These are phyloP conservation scores for Panurus biarmicus DNA, from an alignment of 2,113 vertebrate species.

Conservation along the genomic window DNA sequence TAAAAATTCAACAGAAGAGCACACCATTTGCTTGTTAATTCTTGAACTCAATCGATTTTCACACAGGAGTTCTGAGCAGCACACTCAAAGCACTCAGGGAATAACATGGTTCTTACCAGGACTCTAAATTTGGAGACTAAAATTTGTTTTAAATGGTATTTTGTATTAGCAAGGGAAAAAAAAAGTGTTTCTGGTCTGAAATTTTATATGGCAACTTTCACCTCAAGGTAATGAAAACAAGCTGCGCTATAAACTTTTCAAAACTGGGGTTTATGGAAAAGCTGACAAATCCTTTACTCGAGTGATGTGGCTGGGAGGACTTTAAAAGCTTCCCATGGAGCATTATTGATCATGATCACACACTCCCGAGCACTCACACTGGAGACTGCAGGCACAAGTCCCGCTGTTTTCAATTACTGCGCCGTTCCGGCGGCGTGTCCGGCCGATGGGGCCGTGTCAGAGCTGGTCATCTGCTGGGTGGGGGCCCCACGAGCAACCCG, in stretches of 20 bases:
- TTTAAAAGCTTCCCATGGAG: slow-evolving; percentile 10
- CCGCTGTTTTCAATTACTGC: slow-evolving; percentile 80
- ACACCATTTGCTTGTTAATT: background rate
- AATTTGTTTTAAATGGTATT: slow-evolving; percentile 20
- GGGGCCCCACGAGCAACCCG: background rate
- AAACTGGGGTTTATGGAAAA: slow-evolving; percentile 41
- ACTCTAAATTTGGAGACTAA: background rate
- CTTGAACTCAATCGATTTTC: background rate
- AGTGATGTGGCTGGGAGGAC: background rate
- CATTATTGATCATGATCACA: background rate
- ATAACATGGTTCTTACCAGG: background rate
- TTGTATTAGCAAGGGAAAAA: slow-evolving; percentile 24
- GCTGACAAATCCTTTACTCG: slow-evolving; percentile 36
- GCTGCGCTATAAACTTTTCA: slow-evolving; percentile 45
- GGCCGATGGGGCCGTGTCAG: slow-evolving; percentile 65
- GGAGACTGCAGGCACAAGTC: background rate
- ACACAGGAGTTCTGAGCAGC: background rate
- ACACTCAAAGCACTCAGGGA: background rate
- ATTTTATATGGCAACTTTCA: slow-evolving; percentile 48
- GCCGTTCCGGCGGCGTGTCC: slow-evolving; percentile 65
- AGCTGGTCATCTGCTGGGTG: slow-evolving; percentile 37
- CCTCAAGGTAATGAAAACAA: slow-evolving; percentile 50
- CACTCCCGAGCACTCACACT: background rate
- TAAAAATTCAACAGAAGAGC: background rate
- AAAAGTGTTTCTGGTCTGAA: slow-evolving; percentile 25